Conservation (phyloP, 2,113 vertebrate genomes). For the Pampusana beccarii region DNA sequence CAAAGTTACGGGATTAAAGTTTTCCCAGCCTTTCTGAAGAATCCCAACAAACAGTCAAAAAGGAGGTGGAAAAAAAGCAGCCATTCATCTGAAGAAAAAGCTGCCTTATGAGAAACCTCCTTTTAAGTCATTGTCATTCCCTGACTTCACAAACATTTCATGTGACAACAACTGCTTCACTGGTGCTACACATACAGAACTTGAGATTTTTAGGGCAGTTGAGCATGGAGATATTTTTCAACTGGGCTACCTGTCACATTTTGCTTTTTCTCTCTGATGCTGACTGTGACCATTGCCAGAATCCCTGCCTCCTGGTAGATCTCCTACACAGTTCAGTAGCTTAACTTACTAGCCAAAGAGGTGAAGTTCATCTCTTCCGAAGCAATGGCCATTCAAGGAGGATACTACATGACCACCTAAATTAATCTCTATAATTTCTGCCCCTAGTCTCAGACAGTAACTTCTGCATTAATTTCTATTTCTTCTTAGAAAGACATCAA, state of each 20-base stretch:
- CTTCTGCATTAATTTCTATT: background rate
- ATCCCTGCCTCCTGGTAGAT: background rate
- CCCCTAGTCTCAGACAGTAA: background rate
- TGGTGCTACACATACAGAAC: background rate
- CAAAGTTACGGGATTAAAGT: background rate
- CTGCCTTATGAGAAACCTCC: background rate
- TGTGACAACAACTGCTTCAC: background rate
- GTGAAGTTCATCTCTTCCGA: constrained; percentile 8
- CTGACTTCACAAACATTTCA: background rate
- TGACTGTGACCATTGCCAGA: background rate
- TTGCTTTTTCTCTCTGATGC: background rate
- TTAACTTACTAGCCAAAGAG: background rate
- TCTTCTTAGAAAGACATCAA: background rate
- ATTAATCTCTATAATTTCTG: background rate
- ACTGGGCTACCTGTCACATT: background rate
- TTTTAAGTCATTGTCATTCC: background rate
- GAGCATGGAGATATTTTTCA: background rate
- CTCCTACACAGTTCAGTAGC: background rate
- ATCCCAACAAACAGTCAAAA: background rate
- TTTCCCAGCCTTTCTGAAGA: background rate
- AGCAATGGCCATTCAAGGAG: background rate
- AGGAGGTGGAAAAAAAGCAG: background rate
- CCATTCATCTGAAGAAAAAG: background rate
- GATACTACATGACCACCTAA: background rate
- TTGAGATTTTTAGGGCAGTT: background rate